A percentile compares a stretch with the other conserved stretches of the same genome.
phyloP scores from a whole-genome alignment of 1,140 invertebrate species.

The Calliphora vicina region DNA sequence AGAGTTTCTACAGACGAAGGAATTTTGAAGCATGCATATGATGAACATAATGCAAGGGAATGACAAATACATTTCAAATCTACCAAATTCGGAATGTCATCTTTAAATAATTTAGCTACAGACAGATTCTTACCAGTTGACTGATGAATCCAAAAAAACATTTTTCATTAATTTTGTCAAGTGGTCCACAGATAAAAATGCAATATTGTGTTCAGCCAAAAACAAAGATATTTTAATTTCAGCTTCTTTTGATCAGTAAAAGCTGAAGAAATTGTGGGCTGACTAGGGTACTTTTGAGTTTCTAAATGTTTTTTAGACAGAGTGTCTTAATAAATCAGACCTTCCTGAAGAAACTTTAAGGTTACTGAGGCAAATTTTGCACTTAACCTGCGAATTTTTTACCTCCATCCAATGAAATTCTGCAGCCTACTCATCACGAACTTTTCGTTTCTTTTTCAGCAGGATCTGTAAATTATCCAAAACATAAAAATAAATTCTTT shows the following conservation, averaged over 20 bases:
- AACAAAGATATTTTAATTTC: not conserved
- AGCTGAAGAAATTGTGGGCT: not conserved
- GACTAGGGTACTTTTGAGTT: not conserved
- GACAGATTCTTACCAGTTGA: not conserved
- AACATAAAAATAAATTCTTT: not conserved
- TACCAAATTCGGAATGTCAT: not conserved
- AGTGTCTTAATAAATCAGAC: not conserved
- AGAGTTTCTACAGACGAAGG: slow-evolving; percentile 3
- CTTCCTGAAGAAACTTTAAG: not conserved
- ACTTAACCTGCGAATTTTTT: not conserved
- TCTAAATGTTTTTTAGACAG: not conserved
- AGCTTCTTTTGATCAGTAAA: not conserved
- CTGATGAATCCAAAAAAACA: not conserved
- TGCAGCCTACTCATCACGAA: not conserved
- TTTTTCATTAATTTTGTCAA: not conserved
- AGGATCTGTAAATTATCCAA: not conserved
- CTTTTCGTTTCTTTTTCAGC: not conserved
- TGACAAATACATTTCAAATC: slow-evolving; percentile 1
- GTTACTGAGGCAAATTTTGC: not conserved
- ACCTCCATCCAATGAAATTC: not conserved
- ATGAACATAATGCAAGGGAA: not conserved
- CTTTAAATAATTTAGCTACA: not conserved
- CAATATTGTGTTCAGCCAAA: not conserved
- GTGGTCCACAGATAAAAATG: not conserved
- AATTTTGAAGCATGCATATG: not conserved